phyloP scores from a whole-genome alignment of 2,113 vertebrate species.

The Thermophis baileyi region DNA sequence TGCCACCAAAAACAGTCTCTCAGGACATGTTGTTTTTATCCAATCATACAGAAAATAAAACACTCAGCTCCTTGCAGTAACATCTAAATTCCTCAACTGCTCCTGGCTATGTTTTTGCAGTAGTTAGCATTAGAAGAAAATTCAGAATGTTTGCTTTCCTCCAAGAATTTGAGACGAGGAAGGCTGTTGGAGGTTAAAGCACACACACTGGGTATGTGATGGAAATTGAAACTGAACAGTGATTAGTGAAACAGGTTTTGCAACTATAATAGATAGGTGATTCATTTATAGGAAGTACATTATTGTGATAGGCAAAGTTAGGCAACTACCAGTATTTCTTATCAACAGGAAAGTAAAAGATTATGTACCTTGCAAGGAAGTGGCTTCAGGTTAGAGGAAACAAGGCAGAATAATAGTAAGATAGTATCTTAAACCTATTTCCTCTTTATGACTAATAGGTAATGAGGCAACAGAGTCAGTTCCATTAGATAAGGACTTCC shows the following conservation, averaged over 20 bases:
- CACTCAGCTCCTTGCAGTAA: background rate
- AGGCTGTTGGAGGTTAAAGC: background rate
- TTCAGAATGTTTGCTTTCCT: background rate
- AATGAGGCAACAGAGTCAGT: background rate
- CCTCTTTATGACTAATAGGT: background rate
- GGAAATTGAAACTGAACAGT: background rate
- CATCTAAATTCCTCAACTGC: constrained; percentile 8
- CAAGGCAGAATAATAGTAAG: background rate
- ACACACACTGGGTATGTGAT: background rate
- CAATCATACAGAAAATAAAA: background rate
- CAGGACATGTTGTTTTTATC: background rate
- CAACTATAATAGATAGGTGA: background rate
- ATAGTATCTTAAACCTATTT: background rate
- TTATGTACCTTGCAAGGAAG: background rate
- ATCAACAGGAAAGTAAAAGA: background rate
- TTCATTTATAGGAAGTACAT: background rate
- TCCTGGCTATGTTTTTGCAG: background rate
- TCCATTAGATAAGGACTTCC: background rate
- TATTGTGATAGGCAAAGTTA: background rate
- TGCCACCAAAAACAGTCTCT: background rate
- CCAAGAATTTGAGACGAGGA: fast-evolving
- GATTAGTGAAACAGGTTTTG: background rate
- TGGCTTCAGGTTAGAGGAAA: background rate
- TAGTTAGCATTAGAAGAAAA: background rate
- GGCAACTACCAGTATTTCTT: background rate